Evolutionary conservation across 2,888 invertebrate species (phyloP), one percentile per base, ranked within the genome.

Genomic region (Oconnorella tubifera): DNA sequence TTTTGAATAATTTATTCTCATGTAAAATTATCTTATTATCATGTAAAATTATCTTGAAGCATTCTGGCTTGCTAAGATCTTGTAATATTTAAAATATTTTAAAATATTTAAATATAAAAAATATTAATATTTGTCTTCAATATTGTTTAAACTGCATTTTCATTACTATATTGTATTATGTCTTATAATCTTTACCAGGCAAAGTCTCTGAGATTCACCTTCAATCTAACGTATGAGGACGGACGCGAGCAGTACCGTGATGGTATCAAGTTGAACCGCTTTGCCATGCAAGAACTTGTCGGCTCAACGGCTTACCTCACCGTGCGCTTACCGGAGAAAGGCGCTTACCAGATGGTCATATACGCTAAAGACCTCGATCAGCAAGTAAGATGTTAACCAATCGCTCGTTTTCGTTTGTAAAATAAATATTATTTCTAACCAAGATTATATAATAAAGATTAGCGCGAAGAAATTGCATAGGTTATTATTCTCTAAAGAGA

Each of bases 341-440:
- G 76, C n/a, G 75, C 79, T 29, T 82, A 81, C 73, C 79, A 79
- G 56, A 70, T 82, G 40, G 78, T 79, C 70, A 76, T 82, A 68
- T 82, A 82, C 64, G 82, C 80, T 40, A 81, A 80, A 69, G 79
- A 80, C 65, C 77, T 80, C 69, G 77, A 76, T 2, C 76, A 76
- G 29, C 78, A 76, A 70, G 59, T 55, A 23, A n/a, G 58, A n/a
- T n/a, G n/a, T n/a, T n/a, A n/a, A n/a, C 31, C 31, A 2, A 4
- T 1, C 10, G 4, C 4, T 78, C 76, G 57, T 51, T 1, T 23
- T 23, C n/a, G 25, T 27, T 51, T 27, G 28, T 51, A 28, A 10
- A 25, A 23, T 49, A 51, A 27, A 10, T 10, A 51, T 51, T 51
- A 51, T 19, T 19, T 48, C 48, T 19, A 14, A 19, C 19, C 19